Evolutionary conservation across 2,797 vertebrate species (phyloP).

Genomic region (Potorous gilbertii): DNA sequence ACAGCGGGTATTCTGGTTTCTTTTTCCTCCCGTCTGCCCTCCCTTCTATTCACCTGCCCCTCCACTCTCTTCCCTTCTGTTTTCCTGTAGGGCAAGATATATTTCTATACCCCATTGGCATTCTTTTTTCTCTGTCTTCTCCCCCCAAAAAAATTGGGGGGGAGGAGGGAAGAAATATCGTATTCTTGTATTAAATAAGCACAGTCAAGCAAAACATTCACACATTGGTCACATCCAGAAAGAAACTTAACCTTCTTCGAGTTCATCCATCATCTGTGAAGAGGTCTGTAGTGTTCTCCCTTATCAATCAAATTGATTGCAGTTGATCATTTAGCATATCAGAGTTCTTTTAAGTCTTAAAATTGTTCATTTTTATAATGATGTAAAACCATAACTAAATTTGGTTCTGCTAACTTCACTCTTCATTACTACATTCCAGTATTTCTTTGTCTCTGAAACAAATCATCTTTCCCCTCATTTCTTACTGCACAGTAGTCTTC

Average conservation of each 20-base stretch:
- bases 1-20: too few relatives aligned
- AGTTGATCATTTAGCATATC: neutral
- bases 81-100: too few relatives aligned
- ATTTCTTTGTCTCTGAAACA: neutral
- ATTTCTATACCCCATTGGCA: too few relatives aligned
- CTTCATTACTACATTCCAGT: neutral
- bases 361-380: too few relatives aligned
- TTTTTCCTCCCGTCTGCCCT: too few relatives aligned
- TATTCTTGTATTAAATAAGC: neutral
- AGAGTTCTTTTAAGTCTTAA: neutral
- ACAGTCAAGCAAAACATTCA: neutral
- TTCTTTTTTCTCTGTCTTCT: neutral
- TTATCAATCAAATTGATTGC: neutral
- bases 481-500: neutral
- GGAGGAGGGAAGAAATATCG: neutral
- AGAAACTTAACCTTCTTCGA: neutral
- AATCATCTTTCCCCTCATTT: neutral
- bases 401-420: neutral
- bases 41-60: too few relatives aligned
- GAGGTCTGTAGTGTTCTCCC: neutral
- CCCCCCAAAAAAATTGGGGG: neutral
- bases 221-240: neutral
- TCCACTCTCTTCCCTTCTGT: too few relatives aligned
- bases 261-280: neutral
- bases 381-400: neutral